phyloP scores from a whole-genome alignment of 1,140 invertebrate species.

The Diorhabda elongata region DNA sequence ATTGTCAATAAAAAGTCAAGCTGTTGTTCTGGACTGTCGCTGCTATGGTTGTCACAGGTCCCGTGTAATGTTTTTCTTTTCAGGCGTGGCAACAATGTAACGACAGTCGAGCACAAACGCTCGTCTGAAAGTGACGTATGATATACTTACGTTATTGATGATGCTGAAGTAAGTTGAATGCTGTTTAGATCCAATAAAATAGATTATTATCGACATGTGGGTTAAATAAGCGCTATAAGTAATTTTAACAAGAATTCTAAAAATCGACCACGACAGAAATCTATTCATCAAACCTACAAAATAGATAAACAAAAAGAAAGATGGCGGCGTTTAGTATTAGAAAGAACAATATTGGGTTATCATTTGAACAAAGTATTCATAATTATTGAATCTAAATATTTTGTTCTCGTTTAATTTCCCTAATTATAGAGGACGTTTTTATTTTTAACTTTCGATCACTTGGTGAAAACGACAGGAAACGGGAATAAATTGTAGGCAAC shows the following conservation, averaged over 20 bases:
- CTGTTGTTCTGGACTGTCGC: no score
- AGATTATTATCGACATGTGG: not conserved
- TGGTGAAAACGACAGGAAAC: no score
- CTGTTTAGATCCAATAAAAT: slow-evolving; percentile 6
- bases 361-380: not conserved
- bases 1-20: no score
- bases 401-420: not conserved
- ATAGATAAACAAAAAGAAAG: not conserved
- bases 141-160: not conserved
- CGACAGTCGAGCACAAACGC: no score
- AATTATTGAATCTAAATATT: not conserved
- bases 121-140: no score
- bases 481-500: no score
- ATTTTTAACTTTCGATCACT: not conserved
- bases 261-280: slow-evolving; percentile 8
- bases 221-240: not conserved
- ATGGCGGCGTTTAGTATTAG: not conserved
- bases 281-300: slow-evolving; percentile 9
- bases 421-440: not conserved
- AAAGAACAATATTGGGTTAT: not conserved
- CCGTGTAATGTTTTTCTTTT: no score
- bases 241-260: not conserved
- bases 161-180: not conserved
- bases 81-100: no score
- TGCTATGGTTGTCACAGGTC: no score